Conservation (phyloP, 2,113 vertebrate species). For the Tupaia chinensis region DNA sequence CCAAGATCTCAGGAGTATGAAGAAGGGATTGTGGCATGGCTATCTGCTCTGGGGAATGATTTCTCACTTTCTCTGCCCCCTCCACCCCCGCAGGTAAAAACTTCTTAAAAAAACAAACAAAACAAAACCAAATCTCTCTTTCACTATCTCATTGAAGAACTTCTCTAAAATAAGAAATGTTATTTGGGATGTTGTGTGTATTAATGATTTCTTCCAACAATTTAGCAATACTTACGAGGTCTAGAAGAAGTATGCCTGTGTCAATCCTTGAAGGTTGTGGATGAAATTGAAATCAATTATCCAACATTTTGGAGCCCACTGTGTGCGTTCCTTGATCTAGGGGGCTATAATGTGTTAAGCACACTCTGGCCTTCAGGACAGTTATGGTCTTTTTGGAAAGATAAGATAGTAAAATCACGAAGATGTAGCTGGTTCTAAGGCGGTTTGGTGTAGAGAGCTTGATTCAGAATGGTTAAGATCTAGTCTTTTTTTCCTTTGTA, state of each 20-base stretch:
- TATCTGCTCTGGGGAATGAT: too few relatives aligned
- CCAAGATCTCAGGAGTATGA: too few relatives aligned
- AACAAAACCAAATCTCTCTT: too few relatives aligned
- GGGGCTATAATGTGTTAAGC: not conserved
- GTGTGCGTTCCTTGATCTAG: not conserved
- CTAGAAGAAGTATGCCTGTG: constrained; percentile 26
- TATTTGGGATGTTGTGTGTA: constrained; percentile 49
- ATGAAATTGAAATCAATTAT: not conserved
- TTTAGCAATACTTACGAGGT: not conserved
- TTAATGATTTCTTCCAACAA: constrained; percentile 55
- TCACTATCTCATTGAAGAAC: too few relatives aligned
- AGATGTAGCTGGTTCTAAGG: not conserved
- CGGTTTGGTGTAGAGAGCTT: constrained; percentile 23
- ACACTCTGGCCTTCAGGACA: not conserved
- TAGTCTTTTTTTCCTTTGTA: not conserved
- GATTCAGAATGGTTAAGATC: constrained; percentile 7
- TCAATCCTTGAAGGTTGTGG: not conserved
- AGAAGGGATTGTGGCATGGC: too few relatives aligned
- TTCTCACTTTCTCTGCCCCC: too few relatives aligned
- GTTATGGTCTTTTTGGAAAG: not conserved
- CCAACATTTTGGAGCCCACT: not conserved
- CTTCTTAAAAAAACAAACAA: too few relatives aligned
- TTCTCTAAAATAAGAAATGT: constrained; percentile 14
- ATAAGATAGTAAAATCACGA: constrained; percentile 30
- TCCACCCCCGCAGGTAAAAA: too few relatives aligned